A percentile compares a stretch with the other conserved stretches of the same genome.
Conservation (phyloP, 2,113 vertebrate genomes). For the Sula dactylatra region DNA sequence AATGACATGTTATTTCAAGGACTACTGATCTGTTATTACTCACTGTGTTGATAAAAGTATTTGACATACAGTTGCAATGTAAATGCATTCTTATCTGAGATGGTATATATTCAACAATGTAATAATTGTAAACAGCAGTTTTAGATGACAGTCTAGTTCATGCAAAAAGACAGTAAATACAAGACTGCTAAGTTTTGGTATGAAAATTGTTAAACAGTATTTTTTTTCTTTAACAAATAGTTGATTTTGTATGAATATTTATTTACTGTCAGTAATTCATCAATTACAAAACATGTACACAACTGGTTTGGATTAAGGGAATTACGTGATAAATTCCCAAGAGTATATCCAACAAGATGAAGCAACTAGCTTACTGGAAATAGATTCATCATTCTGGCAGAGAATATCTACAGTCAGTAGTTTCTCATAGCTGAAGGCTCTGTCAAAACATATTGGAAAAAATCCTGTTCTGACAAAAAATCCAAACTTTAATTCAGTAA, state of each 20-base stretch:
- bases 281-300: conserved; percentile 62
- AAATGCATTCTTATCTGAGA: not conserved
- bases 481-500: not conserved
- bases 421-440: conserved; percentile 30
- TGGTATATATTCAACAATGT: not conserved
- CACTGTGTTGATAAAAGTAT: conserved; percentile 7
- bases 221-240: not conserved
- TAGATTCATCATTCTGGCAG: conserved; percentile 60
- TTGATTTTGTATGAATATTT: conserved; percentile 13
- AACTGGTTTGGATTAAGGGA: conserved; percentile 66
- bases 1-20: conserved; percentile 40
- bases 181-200: not conserved
- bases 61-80: not conserved
- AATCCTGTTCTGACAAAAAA: not conserved
- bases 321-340: conserved; percentile 62
- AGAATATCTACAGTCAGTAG: conserved; percentile 38
- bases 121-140: not conserved
- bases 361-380: conserved; percentile 64
- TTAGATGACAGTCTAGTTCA: not conserved
- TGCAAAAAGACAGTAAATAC: not conserved
- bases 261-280: conserved; percentile 33
- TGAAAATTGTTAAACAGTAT: not conserved
- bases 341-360: conserved; percentile 55
- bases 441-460: conserved; percentile 24
- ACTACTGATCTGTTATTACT: conserved; percentile 26